Percentiles rank a stretch among this genome's conserved stretches.
phyloP scores from a whole-genome alignment of 2,797 vertebrate species.

The Pelochelys cantorii region DNA sequence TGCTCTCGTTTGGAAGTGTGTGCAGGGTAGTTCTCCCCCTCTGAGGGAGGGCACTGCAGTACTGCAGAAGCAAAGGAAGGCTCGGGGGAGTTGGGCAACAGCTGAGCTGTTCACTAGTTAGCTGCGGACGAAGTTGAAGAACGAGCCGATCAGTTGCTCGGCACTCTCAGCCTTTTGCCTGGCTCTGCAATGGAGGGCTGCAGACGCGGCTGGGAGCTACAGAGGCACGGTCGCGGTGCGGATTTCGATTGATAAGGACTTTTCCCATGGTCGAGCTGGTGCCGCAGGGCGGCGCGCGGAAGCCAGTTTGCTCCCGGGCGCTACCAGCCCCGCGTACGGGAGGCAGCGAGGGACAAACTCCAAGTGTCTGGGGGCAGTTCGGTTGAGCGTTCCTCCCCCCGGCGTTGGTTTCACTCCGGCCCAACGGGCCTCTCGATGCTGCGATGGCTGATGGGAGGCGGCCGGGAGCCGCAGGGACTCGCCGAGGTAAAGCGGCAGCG shows the following conservation, averaged over 20 bases:
- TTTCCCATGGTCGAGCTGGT: rapidly evolving
- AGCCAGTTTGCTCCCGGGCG: not conserved
- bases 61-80: rapidly evolving
- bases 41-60: rapidly evolving
- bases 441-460: slow-evolving; percentile 93
- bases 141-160: not conserved
- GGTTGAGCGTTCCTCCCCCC: not conserved
- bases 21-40: not conserved
- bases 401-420: no score
- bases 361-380: not conserved
- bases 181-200: no score
- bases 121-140: not conserved
- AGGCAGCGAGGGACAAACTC: rapidly evolving
- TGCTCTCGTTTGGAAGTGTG: rapidly evolving
- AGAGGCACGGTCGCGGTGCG: not conserved
- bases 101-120: rapidly evolving
- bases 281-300: not conserved
- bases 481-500: slow-evolving; percentile 83
- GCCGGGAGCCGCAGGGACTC: slow-evolving; percentile 88
- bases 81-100: not conserved
- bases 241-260: slow-evolving; percentile 24
- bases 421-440: slow-evolving; percentile 80
- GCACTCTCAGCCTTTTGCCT: not conserved
- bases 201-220: not conserved
- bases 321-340: not conserved